Conservation (phyloP, 2,888 invertebrate species). For the Drosophila anceps region DNA sequence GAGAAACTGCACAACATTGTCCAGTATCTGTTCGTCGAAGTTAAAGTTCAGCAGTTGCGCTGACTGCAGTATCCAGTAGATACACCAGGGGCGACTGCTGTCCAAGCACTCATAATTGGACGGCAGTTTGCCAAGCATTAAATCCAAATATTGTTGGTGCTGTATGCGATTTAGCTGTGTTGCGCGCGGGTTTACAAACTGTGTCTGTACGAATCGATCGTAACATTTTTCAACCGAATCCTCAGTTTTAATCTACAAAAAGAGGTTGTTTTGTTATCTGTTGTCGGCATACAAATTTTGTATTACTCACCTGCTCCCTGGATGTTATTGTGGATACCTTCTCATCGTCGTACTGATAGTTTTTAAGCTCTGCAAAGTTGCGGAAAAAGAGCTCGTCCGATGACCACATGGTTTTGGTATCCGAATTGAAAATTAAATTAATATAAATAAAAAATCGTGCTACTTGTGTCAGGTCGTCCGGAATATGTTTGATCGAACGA, state of each 20-base stretch:
- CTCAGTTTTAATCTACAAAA: constrained; percentile 87
- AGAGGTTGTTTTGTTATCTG: background rate
- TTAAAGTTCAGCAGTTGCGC: constrained; percentile 91
- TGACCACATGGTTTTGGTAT: constrained; percentile 56
- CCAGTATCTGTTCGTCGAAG: constrained; percentile 87
- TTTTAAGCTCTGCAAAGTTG: constrained; percentile 77
- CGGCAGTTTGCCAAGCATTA: constrained; percentile 89
- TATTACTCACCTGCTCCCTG: constrained; percentile 87
- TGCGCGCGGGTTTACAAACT: constrained; percentile 87
- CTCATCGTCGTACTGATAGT: constrained; percentile 88
- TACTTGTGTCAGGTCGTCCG: constrained; percentile 7
- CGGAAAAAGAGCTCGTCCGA: constrained; percentile 75
- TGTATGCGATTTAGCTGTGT: constrained; percentile 88
- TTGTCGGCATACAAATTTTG: background rate
- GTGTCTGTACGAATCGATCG: constrained; percentile 86
- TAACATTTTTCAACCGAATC: constrained; percentile 86
- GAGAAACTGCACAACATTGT: constrained; percentile 87
- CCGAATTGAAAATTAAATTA: constrained; percentile 27
- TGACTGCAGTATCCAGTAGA: constrained; percentile 98
- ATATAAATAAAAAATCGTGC: constrained; percentile 33
- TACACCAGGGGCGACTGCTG: constrained; percentile 98
- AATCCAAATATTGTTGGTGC: constrained; percentile 89
- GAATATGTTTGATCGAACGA: constrained; percentile 21
- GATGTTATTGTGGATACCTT: constrained; percentile 87
- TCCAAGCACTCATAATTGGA: constrained; percentile 93